Evolutionary conservation across 2,888 invertebrate species (phyloP).

Genomic region (Drosophila bunnanda): DNA sequence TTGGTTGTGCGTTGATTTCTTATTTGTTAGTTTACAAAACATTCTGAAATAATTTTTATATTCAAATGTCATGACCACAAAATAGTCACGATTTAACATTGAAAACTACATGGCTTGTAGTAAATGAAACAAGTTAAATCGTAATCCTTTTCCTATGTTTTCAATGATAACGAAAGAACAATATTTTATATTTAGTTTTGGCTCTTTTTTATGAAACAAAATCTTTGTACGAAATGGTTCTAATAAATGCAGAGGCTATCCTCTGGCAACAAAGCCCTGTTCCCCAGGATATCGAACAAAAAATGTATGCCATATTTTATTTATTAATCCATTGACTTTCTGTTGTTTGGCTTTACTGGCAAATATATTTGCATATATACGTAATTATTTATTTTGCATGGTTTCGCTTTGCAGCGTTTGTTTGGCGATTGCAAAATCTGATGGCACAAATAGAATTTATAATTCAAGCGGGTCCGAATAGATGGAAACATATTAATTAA

Average conservation of each 20-base stretch:
- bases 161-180: no score
- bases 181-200: slow-evolving; percentile 5
- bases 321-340: slow-evolving; percentile 22
- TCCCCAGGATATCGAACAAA: neutral
- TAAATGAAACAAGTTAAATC: neutral
- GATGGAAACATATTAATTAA: slow-evolving; percentile 39
- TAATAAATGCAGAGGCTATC: neutral
- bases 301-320: slow-evolving; percentile 35
- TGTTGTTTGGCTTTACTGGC: slow-evolving; percentile 32
- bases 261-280: no score
- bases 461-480: slow-evolving; percentile 8
- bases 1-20: neutral
- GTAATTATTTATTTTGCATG: slow-evolving; percentile 18
- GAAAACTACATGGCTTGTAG: neutral
- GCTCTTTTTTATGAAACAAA: no score
- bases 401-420: slow-evolving; percentile 34
- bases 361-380: slow-evolving; percentile 28
- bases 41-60: neutral
- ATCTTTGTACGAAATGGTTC: neutral
- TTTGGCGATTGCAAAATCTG: slow-evolving; percentile 30
- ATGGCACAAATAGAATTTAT: slow-evolving; percentile 35
- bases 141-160: neutral
- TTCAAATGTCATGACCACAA: neutral
- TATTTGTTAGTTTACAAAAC: neutral
- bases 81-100: neutral